phyloP scores from a whole-genome alignment of 2,113 vertebrate genomes.

The Candoia aspera region DNA sequence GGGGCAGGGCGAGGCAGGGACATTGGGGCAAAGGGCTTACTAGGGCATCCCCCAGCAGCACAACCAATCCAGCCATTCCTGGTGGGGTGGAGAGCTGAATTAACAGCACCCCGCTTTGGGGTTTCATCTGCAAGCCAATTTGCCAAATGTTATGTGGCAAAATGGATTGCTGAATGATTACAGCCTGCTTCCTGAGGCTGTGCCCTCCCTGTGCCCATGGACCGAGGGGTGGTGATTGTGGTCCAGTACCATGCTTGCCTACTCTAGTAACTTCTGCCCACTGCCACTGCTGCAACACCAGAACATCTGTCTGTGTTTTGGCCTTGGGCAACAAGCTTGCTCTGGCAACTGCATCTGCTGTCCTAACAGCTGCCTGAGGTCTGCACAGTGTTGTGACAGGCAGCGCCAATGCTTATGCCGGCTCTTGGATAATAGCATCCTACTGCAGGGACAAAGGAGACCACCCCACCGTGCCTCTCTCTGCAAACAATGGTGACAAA shows the following conservation, averaged over 20 bases:
- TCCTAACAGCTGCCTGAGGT: background rate
- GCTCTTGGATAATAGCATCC: background rate
- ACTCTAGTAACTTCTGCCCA: background rate
- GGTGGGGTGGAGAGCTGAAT: background rate
- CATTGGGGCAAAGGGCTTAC: no score
- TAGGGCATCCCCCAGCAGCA: background rate
- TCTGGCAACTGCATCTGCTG: background rate
- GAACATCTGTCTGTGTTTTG: background rate
- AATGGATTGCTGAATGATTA: background rate
- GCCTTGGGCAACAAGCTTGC: background rate
- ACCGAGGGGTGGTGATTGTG: fast-evolving
- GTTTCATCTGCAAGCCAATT: background rate
- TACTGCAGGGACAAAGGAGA: background rate
- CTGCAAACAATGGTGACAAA: background rate
- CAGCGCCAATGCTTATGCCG: background rate
- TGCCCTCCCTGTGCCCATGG: no score
- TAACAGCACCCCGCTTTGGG: background rate
- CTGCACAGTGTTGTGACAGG: background rate
- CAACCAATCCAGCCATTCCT: background rate
- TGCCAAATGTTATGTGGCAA: background rate
- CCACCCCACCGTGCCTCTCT: no score
- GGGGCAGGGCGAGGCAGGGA: background rate
- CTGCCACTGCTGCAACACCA: fast-evolving
- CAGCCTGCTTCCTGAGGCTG: no score
- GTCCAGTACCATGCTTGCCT: fast-evolving